Evolutionary conservation across 2,888 invertebrate species (phyloP), one percentile per base, ranked within the genome.

Genomic region (Drosophila mimica): DNA sequence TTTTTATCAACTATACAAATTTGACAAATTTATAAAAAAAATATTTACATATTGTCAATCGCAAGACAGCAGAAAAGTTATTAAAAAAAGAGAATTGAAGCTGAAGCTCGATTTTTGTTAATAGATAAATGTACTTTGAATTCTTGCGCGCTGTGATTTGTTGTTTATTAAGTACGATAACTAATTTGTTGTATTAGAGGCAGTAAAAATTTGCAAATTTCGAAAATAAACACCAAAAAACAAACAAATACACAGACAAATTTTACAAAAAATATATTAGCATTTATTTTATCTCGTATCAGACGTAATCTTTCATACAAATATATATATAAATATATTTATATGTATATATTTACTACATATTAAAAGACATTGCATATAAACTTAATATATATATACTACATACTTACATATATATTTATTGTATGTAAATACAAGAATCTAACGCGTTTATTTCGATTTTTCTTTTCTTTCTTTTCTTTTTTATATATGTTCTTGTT

Each of bases 381-480:
- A 9, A 40, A 40, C 30, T 40, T 57, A 31, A 40, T 30, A 40
- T 67, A 70, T 78, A 76, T 74, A 71, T 38, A 56, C 56, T 38
- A 76, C 53, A 76, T 74, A 71, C 64, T 65, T 74, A 66, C 65
- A 70, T 66, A 59, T 67, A 69, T 36, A 54, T 54, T 64, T 88
- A 78, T 86, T 91, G 89, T 91, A 87, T 89, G 88, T 88, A 82
- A 82, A 91, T 75, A 79, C 81, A 90, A 86, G 84, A 92, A 92
- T 93, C 93, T 93, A 93, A 93, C 93, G 93, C 92, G 93, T 91
- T 92, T 92, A 91, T 92, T 93, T 92, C 91, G 92, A 92, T 93
- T 93, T 93, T 93, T 91, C 89, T 91, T 91, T 92, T 91, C 89
- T 91, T 92, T 91, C 87, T 81, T 90, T 91, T 91, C 89, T 90